phyloP scores from a whole-genome alignment of 2,113 vertebrate species.

The Oreochromis aureus region DNA sequence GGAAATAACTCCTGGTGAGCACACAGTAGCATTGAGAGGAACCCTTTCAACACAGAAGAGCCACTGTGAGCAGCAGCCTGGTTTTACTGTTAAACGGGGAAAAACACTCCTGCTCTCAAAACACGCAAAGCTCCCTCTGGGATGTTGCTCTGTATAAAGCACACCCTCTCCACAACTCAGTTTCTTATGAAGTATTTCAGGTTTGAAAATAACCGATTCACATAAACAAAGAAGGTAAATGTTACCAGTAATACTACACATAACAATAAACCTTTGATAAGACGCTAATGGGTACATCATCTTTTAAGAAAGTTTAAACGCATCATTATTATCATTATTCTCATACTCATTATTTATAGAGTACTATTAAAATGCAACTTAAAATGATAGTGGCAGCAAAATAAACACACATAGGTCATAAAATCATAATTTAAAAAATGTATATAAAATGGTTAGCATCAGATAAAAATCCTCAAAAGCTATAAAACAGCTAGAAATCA shows the following conservation, averaged over 20 bases:
- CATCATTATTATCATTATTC: too few relatives aligned
- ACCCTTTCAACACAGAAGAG: constrained; percentile 47
- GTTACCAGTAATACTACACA: not conserved
- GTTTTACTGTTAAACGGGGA: constrained; percentile 39
- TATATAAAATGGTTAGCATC: not conserved
- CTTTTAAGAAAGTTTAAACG: not conserved
- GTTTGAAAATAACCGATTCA: not conserved
- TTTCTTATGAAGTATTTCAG: constrained; percentile 13
- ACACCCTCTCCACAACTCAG: constrained; percentile 25
- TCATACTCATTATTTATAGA: not conserved
- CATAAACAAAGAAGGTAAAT: not conserved
- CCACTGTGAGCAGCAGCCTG: constrained; percentile 52
- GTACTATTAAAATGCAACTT: not conserved
- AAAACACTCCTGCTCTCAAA: constrained; percentile 50
- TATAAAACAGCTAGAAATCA: not conserved
- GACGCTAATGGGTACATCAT: not conserved
- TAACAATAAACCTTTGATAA: not conserved
- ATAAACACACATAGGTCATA: not conserved
- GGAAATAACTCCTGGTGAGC: constrained; percentile 58
- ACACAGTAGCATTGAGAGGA: constrained; percentile 61
- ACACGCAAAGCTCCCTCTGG: constrained; percentile 41
- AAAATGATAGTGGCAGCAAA: not conserved
- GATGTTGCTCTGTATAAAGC: constrained; percentile 25
- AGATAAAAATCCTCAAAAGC: not conserved
- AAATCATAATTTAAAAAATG: not conserved